Conservation (phyloP, 2,888 invertebrate genomes). For the Lasioglossum calceatum region DNA sequence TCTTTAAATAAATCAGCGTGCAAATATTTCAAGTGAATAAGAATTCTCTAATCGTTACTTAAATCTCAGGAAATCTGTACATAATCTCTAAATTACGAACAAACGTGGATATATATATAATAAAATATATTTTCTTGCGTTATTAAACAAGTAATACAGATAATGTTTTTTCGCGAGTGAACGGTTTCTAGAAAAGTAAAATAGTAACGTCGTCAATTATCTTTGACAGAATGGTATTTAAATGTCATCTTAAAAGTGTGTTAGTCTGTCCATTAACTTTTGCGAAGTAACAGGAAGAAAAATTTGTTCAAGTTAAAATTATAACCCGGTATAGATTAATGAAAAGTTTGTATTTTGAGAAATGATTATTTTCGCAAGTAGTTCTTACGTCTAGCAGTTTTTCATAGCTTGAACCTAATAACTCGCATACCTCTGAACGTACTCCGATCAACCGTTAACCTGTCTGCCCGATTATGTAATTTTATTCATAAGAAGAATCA, state of each 20-base stretch:
- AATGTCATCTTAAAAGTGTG: neutral
- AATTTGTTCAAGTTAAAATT: neutral
- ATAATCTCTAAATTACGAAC: neutral
- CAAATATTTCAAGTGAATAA: neutral
- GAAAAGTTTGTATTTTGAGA: neutral
- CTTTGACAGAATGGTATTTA: neutral
- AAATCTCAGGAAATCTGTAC: neutral
- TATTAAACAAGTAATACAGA: neutral
- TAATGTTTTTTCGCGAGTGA: neutral
- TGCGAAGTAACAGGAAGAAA: neutral
- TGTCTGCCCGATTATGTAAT: constrained; percentile 2
- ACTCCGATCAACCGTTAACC: neutral
- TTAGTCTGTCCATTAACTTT: neutral
- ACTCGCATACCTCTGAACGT: neutral
- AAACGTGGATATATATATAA: neutral
- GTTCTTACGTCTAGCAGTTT: neutral
- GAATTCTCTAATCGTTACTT: too few relatives aligned
- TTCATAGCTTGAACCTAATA: neutral
- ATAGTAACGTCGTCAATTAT: neutral
- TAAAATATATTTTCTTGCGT: neutral
- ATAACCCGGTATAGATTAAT: neutral
- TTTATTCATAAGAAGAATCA: neutral
- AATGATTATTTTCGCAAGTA: neutral
- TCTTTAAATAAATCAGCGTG: neutral
- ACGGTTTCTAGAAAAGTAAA: neutral